phyloP scores from a whole-genome alignment of 1,140 invertebrate species.

The Ceratina calcarata region DNA sequence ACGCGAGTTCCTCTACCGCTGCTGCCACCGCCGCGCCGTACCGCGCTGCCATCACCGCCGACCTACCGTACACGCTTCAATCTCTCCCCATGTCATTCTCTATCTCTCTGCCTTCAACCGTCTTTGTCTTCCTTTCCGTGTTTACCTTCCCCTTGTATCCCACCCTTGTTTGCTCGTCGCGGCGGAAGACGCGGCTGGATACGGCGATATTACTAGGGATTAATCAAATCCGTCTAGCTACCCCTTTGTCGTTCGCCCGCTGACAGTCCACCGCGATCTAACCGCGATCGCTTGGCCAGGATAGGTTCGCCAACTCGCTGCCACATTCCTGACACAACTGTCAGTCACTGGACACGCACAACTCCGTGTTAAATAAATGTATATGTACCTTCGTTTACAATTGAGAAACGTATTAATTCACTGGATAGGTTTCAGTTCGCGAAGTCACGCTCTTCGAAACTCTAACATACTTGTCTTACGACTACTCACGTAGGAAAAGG shows the following conservation, averaged over 20 bases:
- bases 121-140: no score
- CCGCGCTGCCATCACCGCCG: background rate
- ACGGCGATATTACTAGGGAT: constrained; percentile 51
- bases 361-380: no score
- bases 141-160: background rate
- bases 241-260: constrained; percentile 23
- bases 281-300: constrained; percentile 44
- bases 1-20: background rate
- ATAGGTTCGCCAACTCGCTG: constrained; percentile 22
- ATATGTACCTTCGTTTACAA: no score
- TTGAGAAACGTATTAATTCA: no score
- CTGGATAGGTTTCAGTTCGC: no score
- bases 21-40: background rate
- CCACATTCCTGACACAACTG: background rate
- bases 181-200: constrained; percentile 37
- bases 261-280: constrained; percentile 31
- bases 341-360: background rate
- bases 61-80: background rate
- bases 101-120: background rate
- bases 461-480: no score
- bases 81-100: constrained; percentile 18
- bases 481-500: no score
- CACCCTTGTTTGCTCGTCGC: constrained; percentile 17
- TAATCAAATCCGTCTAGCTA: constrained; percentile 57
- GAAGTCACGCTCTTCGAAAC: no score